Conservation (phyloP, 2,113 vertebrate genomes). For the Rhynchomys soricoides region DNA sequence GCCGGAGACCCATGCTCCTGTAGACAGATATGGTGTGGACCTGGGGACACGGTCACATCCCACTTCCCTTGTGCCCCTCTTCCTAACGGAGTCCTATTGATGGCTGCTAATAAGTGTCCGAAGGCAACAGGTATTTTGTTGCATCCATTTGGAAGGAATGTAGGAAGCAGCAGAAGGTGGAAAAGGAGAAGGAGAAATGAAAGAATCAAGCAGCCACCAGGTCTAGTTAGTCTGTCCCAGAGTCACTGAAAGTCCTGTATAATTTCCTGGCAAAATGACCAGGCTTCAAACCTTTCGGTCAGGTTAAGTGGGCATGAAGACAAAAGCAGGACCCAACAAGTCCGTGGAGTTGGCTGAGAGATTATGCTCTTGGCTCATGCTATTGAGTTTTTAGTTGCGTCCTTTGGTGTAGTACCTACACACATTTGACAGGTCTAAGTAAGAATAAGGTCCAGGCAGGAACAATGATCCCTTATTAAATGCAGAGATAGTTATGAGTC, state of each 20-base stretch:
- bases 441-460: neutral
- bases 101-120: neutral
- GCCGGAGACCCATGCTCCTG: neutral
- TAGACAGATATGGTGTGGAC: neutral
- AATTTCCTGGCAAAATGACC: neutral
- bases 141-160: neutral
- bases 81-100: neutral
- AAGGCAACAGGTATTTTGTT: neutral
- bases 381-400: neutral
- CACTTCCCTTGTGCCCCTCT: neutral
- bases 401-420: neutral
- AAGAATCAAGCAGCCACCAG: neutral
- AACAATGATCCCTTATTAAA: constrained; percentile 52
- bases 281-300: neutral
- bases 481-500: constrained; percentile 36
- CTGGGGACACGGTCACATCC: too few relatives aligned
- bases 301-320: neutral
- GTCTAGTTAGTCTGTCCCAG: neutral
- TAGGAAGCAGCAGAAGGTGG: neutral
- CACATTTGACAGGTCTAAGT: constrained; percentile 35
- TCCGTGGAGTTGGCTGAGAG: neutral
- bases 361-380: neutral
- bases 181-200: neutral
- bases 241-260: too few relatives aligned
- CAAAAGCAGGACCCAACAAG: neutral